Evolutionary conservation across 2,113 vertebrate species (phyloP).

Genomic region (Chelonoidis abingdonii): DNA sequence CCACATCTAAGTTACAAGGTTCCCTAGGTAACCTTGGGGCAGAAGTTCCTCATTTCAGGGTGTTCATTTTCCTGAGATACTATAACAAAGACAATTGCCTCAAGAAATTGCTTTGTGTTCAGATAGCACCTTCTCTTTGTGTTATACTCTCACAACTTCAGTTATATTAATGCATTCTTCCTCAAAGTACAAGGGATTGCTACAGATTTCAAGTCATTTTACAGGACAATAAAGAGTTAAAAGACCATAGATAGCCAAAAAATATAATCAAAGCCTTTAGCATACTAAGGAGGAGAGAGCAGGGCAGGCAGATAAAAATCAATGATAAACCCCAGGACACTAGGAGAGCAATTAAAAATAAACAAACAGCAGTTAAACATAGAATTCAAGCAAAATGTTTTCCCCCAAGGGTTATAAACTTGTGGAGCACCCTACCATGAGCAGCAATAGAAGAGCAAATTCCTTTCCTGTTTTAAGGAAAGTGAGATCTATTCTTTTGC

Average conservation of each 20-base stretch:
- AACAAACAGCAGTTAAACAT: conserved; percentile 70
- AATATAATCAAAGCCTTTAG: conserved; percentile 62
- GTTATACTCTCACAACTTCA: neutral
- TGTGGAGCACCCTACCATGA: conserved; percentile 48
- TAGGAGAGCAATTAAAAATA: conserved; percentile 73
- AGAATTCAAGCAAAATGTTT: conserved; percentile 64
- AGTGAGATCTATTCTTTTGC: conserved; percentile 3
- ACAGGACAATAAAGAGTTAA: neutral
- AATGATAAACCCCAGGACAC: conserved; percentile 52
- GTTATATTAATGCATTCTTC: neutral
- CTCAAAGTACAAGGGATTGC: neutral
- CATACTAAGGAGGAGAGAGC: conserved; percentile 55
- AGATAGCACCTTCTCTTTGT: neutral
- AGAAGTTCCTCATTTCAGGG: conserved; percentile 36
- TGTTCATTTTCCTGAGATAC: neutral
- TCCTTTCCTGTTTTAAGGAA: conserved; percentile 48
- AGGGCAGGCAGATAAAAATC: conserved; percentile 71
- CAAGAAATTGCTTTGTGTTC: neutral
- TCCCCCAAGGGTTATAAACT: conserved; percentile 19
- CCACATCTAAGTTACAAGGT: conserved; percentile 57
- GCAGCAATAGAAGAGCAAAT: conserved; percentile 24
- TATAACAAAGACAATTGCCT: neutral
- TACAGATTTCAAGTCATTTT: neutral
- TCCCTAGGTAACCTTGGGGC: conserved; percentile 66
- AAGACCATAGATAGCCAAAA: conserved; percentile 40